Percentiles rank a stretch among this genome's conserved stretches.
phyloP scores from a whole-genome alignment of 2,888 invertebrate genomes.

The Agonopterix arenella region DNA sequence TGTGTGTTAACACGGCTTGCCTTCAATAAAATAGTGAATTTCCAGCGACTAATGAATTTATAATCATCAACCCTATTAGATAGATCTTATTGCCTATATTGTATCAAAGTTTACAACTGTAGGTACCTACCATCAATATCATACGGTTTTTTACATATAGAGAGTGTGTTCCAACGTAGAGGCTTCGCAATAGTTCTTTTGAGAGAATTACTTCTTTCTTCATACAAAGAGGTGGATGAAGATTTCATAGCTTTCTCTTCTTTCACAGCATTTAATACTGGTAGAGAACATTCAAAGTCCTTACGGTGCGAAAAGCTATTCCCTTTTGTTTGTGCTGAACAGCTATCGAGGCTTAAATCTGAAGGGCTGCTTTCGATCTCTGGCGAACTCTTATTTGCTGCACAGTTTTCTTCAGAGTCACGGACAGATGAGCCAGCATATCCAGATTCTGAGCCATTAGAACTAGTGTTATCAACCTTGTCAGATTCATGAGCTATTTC shows the following conservation, averaged over 20 bases:
- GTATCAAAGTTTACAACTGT: slow-evolving; percentile 2
- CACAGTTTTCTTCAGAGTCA: background rate
- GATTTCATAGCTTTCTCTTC: slow-evolving; percentile 19
- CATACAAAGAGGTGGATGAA: slow-evolving; percentile 37
- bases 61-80: no score
- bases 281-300: slow-evolving; percentile 37
- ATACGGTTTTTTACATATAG: slow-evolving; percentile 32
- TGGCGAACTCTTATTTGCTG: background rate
- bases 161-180: slow-evolving; percentile 50
- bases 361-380: background rate
- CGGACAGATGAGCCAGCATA: slow-evolving; percentile 37
- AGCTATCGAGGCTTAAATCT: background rate
- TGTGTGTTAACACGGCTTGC: slow-evolving; percentile 22
- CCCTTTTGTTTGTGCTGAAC: background rate
- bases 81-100: background rate
- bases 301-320: slow-evolving; percentile 8
- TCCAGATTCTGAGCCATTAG: slow-evolving; percentile 46
- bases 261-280: slow-evolving; percentile 22
- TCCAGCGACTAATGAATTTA: no score
- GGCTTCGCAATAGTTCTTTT: slow-evolving; percentile 35
- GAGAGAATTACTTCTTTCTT: slow-evolving; percentile 20
- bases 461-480: slow-evolving; percentile 35
- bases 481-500: no score
- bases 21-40: slow-evolving; percentile 1
- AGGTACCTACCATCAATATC: slow-evolving; percentile 31